Evolutionary conservation across 2,888 invertebrate species (phyloP).

Genomic region (Coelogynopora nodosa): DNA sequence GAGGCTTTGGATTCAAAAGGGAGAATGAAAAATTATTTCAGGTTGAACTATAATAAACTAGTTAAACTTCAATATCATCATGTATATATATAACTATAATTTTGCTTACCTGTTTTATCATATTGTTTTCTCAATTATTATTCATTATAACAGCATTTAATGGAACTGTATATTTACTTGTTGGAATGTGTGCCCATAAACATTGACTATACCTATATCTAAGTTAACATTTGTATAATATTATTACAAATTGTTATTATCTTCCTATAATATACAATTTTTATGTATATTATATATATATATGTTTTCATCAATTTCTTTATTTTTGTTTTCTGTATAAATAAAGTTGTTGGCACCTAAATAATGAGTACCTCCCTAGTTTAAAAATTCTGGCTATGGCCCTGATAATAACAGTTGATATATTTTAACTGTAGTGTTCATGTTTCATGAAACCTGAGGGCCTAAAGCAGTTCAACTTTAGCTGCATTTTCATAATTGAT

Average conservation of each 20-base stretch:
- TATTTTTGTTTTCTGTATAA: background rate
- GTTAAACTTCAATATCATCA: background rate
- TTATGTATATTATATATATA: background rate
- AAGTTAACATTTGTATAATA: background rate
- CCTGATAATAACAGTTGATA: no score
- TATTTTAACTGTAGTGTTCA: no score
- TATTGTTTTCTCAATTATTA: background rate
- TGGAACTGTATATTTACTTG: background rate
- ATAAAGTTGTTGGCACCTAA: background rate
- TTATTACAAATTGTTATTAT: no score
- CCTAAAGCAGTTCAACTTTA: no score
- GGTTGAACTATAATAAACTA: background rate
- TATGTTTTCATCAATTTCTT: background rate
- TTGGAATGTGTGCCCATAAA: background rate
- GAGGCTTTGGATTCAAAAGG: background rate
- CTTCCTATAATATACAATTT: background rate
- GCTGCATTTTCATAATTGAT: no score
- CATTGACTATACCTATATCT: background rate
- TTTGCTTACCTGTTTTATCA: background rate
- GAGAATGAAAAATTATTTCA: background rate
- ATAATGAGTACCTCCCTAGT: background rate
- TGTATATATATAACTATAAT: background rate
- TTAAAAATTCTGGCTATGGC: background rate
- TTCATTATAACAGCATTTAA: background rate
- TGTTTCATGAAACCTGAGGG: no score